A percentile compares a stretch with the other conserved stretches of the same genome.
Conservation (phyloP, 2,113 vertebrate genomes). For the Odobenus rosmarus region DNA sequence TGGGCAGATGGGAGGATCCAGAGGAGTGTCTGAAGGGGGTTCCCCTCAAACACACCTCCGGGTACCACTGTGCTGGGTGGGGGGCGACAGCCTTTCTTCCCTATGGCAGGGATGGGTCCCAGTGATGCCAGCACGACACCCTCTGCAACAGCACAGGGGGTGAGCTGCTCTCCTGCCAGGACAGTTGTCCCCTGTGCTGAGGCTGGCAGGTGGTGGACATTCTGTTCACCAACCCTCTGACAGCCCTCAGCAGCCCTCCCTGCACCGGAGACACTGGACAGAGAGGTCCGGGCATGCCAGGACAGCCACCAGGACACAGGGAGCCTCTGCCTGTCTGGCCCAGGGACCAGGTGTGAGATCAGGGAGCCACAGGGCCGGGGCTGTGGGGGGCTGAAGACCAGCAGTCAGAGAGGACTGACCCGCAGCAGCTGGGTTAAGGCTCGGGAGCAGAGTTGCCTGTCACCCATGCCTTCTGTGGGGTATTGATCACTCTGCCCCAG, state of each 20-base stretch:
- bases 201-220: not conserved
- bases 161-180: not conserved
- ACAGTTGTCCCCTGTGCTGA: not conserved
- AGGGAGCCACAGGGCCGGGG: rapidly evolving
- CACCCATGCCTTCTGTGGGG: not conserved
- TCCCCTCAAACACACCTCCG: not conserved
- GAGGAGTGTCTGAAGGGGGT: not conserved
- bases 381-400: not conserved
- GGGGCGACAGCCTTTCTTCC: not conserved
- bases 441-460: rapidly evolving
- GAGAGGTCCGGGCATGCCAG: too few relatives aligned
- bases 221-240: not conserved
- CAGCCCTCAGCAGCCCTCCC: not conserved
- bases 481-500: rapidly evolving
- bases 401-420: not conserved
- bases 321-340: not conserved
- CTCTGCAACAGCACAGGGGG: rapidly evolving
- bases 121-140: rapidly evolving
- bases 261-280: not conserved
- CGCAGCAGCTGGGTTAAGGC: too few relatives aligned
- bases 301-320: rapidly evolving
- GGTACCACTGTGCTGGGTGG: not conserved
- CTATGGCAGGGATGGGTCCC: rapidly evolving
- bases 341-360: not conserved
- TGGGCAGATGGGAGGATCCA: not conserved